Evolutionary conservation across 2,797 vertebrate genomes (phyloP), one percentile per base, ranked within the genome.

Genomic region (Hipposideros larvatus): DNA sequence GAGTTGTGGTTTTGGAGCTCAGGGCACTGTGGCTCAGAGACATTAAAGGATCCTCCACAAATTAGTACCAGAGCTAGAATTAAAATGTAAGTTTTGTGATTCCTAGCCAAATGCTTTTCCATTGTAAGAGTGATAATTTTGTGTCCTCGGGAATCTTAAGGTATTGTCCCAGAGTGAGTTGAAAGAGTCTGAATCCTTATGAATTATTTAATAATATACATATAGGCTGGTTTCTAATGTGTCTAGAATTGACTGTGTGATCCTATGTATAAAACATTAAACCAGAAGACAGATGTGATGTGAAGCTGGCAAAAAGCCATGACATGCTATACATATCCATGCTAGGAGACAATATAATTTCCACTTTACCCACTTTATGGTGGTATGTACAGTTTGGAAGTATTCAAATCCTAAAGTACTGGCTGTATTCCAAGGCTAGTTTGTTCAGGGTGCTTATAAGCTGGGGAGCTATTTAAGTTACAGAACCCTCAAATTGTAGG

Each of bases 151-250:
- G 28, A 95, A 91, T 34, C 43, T 48, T 86, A 71, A 43, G 2
- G 15, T 24, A 46, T 41, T 75, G 1, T 75, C 19, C 51, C 22
- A 53, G 34, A 91, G 61, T 89, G 41, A 79, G 51, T 87, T 84
- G 46, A 24, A 91, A 93, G 19, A 89, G 61, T n/a, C 5, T 70
- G n/a, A 4, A 7, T 92, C 9, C 46, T 86, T 71, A 16, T 82
- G 84, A 94, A 85, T 88, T 43, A 87, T 65, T 88, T 79, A 91
- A 41, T 75, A 93, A 90, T 82, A 92, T 1, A 84, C 65, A 95
- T 91, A 82, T 82, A 87, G 82, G 10, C 28, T 84, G 13, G 8
- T 15, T 93, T 95, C 80, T 87, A 87, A 86, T 37, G 74, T 71
- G 28, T 53, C 59, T 80, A 65, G 41, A 87, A 94, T 61, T 93